phyloP scores from a whole-genome alignment of 1,140 invertebrate genomes.

The Macrobrachium nipponense region DNA sequence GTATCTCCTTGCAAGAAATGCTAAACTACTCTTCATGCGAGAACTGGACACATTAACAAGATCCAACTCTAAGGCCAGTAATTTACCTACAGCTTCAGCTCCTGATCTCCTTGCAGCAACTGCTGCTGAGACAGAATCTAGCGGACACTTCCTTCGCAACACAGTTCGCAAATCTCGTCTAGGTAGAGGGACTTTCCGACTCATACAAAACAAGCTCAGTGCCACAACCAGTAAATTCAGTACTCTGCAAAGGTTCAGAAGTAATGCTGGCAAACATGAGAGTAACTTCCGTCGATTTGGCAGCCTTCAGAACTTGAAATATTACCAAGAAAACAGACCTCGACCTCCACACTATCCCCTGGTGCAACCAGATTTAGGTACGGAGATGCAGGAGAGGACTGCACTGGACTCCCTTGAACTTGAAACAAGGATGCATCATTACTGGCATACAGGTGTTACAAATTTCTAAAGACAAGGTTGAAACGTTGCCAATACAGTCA shows the following conservation, averaged over 20 bases:
- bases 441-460: constrained; percentile 56
- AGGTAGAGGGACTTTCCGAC: constrained; percentile 46
- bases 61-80: constrained; percentile 8
- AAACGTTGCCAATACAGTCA: background rate
- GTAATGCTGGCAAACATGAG: constrained; percentile 4
- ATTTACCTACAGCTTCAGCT: constrained; percentile 38
- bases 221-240: constrained; percentile 53
- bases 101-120: constrained; percentile 43
- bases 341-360: constrained; percentile 20
- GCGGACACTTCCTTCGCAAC: constrained; percentile 42
- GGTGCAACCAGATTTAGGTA: constrained; percentile 21
- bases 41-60: constrained; percentile 80
- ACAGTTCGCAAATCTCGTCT: constrained; percentile 47
- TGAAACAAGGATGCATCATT: constrained; percentile 57
- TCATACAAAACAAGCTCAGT: constrained; percentile 47
- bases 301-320: constrained; percentile 52
- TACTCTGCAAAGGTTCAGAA: constrained; percentile 36
- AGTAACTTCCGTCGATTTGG: constrained; percentile 52
- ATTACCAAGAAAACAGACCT: constrained; percentile 48
- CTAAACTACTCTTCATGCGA: constrained; percentile 87
- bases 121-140: constrained; percentile 28
- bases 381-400: constrained; percentile 50
- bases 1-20: constrained; percentile 92
- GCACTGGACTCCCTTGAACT: constrained; percentile 49
- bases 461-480: constrained; percentile 32